Conservation (phyloP, 2,113 vertebrate genomes). For the Paratilapia polleni region DNA sequence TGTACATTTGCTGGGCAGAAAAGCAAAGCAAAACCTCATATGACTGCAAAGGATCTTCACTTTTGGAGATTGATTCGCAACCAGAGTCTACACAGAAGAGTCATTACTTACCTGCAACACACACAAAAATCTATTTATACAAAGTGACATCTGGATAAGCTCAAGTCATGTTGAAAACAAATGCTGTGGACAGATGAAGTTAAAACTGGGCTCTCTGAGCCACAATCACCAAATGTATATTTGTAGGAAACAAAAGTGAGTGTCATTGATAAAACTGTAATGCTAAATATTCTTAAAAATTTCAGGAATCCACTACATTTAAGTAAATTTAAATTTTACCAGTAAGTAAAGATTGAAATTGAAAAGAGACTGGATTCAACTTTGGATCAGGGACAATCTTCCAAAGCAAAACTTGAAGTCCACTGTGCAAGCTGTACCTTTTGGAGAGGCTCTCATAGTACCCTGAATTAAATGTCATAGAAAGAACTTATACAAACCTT, state of each 20-base stretch:
- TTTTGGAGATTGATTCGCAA: no score
- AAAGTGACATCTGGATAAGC: not conserved
- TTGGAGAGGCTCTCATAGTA: not conserved
- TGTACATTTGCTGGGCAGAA: not conserved
- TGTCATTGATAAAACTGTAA: no score
- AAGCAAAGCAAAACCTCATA: not conserved
- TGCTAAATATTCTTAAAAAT: no score
- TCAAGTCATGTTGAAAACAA: not conserved
- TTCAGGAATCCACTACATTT: no score
- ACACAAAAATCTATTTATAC: not conserved
- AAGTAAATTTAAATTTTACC: no score
- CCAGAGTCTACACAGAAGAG: not conserved
- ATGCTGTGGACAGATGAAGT: not conserved
- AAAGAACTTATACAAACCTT: no score
- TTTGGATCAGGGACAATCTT: not conserved
- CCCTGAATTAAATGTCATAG: no score
- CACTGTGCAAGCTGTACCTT: not conserved
- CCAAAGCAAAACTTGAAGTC: not conserved
- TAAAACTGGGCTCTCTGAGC: not conserved
- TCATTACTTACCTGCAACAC: not conserved
- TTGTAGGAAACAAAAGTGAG: no score
- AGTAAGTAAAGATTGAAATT: no score
- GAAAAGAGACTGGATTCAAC: not conserved
- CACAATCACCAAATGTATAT: no score
- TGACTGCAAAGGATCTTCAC: not conserved